Base-by-base conservation (phyloP, 2,113 vertebrate species). In the Psilopsiagon aurifrons region DNA sequence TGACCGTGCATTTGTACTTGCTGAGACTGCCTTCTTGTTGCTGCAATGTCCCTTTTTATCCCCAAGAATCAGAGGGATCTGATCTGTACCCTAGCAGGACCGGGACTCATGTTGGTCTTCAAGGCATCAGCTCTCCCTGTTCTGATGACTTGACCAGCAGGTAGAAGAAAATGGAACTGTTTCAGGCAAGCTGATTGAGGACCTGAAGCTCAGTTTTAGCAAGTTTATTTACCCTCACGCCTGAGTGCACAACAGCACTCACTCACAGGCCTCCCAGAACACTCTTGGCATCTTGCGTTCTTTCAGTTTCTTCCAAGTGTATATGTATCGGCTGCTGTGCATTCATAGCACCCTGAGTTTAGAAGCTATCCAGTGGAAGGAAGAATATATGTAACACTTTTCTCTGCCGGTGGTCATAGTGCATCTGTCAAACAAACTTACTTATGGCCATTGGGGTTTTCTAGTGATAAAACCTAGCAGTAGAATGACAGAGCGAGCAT, bases 401-500 rank as follows among this genome's bases (percentile, higher is more conserved):
- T 73, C 54, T 75, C 87, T 90, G n/a, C 69, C 2, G 3, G 46
- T 89, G 46, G 52, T 83, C 6, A 3, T 85, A 86, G 54, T 91
- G 43, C n/a, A 60, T 49, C 20, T 47, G 24, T 73, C 54, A 79
- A 74, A 77, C 43, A 55, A 43, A 88, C 68, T 75, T 75, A 57
- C 55, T 90, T 87, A 66, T 4, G 86, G 80, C 67, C 82, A 70
- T 84, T 85, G 37, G 28, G 37, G 31, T 88, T 84, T 80, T 94
- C 81, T 79, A 86, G 79, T 31, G 28, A 86, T 44, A 83, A 91
- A 95, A 78, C 69, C 51, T 89, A 90, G 57, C 76, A 54, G 78
- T 76, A 92, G 77, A 88, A 83, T 62, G 90, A 41, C 90, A 93
- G 68, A 92, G 28, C 37, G 62, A 77, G 37, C 28, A 17, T 90